Conservation (phyloP, 1,140 invertebrate species). For the Lucilia cuprina region DNA sequence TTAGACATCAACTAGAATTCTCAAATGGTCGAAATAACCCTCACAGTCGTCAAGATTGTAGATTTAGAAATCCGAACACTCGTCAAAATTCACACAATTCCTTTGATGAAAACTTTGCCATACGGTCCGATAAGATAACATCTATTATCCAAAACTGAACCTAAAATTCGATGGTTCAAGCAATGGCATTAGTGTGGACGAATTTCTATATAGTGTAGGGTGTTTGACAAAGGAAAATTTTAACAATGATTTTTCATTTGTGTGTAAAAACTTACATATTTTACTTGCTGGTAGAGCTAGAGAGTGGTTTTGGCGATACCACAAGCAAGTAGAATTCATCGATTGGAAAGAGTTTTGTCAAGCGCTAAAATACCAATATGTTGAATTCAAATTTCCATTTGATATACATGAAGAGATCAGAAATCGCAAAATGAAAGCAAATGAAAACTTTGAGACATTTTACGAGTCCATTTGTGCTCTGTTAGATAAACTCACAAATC, state of each 20-base stretch:
- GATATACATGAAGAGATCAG: constrained; percentile 18
- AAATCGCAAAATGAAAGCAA: not conserved
- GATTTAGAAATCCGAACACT: too few species aligned
- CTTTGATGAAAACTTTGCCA: not conserved
- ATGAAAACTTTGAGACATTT: not conserved
- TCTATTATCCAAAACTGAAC: not conserved
- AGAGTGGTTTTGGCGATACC: too few species aligned
- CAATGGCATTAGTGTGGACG: constrained; percentile 17
- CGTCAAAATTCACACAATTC: not conserved
- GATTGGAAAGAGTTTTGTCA: constrained; percentile 11
- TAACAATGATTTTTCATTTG: constrained; percentile 1
- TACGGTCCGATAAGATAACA: not conserved
- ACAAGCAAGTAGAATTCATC: not conserved
- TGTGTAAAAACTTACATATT: not conserved
- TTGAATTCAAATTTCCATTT: not conserved
- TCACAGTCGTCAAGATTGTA: not conserved
- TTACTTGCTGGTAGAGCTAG: not conserved
- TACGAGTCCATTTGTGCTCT: not conserved
- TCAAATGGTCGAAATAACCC: not conserved
- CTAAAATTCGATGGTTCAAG: constrained; percentile 1
- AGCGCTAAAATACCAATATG: not conserved
- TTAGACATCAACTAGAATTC: not conserved
- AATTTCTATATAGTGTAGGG: constrained; percentile 25
- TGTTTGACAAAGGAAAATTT: not conserved
- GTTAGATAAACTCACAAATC: not conserved